Conservation (phyloP, 2,797 vertebrate genomes). For the Melanotaenia parkinsoni region DNA sequence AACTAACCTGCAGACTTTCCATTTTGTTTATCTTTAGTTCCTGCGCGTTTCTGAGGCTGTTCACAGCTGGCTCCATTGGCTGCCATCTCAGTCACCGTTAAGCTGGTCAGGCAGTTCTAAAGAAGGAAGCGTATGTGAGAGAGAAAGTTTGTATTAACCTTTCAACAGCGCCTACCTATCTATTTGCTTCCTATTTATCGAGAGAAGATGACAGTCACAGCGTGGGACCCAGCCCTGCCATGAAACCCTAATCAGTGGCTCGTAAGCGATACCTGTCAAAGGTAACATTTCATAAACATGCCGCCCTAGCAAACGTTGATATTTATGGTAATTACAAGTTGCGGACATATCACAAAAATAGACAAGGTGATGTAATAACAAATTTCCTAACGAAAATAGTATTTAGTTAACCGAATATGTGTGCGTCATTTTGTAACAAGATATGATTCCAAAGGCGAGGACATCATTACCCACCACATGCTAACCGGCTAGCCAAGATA, state of each 20-base stretch:
- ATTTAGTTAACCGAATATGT: neutral
- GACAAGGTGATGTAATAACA: fast-evolving
- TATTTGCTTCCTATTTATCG: neutral
- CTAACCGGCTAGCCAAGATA: constrained; percentile 77
- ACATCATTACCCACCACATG: constrained; percentile 56
- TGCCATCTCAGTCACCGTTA: constrained; percentile 90
- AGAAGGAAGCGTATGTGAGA: constrained; percentile 5
- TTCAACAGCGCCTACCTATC: neutral
- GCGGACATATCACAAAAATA: neutral
- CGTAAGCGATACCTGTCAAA: constrained; percentile 8
- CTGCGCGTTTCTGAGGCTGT: constrained; percentile 86
- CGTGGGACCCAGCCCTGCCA: neutral
- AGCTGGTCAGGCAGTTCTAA: constrained; percentile 71
- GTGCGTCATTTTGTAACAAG: constrained; percentile 29
- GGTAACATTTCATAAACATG: constrained; percentile 18
- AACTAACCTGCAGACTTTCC: constrained; percentile 90
- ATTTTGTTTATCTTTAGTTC: constrained; percentile 91
- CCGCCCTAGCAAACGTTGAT: constrained; percentile 23
- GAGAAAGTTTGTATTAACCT: neutral
- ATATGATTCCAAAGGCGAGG: constrained; percentile 38
- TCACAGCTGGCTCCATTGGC: constrained; percentile 94
- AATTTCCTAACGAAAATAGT: neutral
- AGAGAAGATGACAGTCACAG: neutral
- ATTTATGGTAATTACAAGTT: neutral
- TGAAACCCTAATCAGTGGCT: constrained; percentile 18